A percentile compares a stretch with the other conserved stretches of the same genome.
Conservation (phyloP, 2,888 invertebrate species). For the Phasia obesa region DNA sequence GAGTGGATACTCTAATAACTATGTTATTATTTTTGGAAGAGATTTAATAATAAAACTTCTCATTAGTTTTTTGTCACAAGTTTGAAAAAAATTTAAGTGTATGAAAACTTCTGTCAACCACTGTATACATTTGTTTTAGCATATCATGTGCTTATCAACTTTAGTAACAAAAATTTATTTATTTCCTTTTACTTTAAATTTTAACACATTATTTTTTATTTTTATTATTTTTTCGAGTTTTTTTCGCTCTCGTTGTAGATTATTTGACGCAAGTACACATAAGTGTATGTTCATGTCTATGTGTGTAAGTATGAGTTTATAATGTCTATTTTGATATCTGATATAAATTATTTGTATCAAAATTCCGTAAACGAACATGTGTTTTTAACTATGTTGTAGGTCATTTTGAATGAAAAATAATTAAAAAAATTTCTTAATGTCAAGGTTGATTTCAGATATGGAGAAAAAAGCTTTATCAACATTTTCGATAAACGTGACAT, state of each 20-base stretch:
- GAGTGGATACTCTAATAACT: no score
- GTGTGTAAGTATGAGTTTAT: no score
- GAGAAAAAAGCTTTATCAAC: no score
- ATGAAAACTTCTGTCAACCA: no score
- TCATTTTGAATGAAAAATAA: slow-evolving; percentile 30
- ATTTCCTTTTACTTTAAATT: not conserved
- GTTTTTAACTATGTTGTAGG: slow-evolving; percentile 39
- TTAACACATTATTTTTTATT: not conserved
- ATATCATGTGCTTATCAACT: not conserved
- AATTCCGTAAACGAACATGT: slow-evolving; percentile 52
- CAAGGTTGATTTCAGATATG: slow-evolving; percentile 16
- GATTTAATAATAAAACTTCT: no score
- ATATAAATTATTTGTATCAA: slow-evolving; percentile 6
- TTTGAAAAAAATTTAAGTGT: no score
- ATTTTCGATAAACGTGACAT: no score
- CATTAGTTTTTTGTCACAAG: no score
- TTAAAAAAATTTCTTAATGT: slow-evolving; percentile 15
- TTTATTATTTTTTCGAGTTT: not conserved
- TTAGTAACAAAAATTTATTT: not conserved
- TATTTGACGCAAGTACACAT: not conserved
- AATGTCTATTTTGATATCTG: slow-evolving; percentile 12
- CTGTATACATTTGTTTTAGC: no score
- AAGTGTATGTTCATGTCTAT: no score
- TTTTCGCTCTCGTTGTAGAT: no score
- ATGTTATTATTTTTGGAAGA: no score